A percentile compares a stretch with the other conserved stretches of the same genome.
Conservation (phyloP, 2,797 vertebrate genomes). For the Caiman crocodilus region DNA sequence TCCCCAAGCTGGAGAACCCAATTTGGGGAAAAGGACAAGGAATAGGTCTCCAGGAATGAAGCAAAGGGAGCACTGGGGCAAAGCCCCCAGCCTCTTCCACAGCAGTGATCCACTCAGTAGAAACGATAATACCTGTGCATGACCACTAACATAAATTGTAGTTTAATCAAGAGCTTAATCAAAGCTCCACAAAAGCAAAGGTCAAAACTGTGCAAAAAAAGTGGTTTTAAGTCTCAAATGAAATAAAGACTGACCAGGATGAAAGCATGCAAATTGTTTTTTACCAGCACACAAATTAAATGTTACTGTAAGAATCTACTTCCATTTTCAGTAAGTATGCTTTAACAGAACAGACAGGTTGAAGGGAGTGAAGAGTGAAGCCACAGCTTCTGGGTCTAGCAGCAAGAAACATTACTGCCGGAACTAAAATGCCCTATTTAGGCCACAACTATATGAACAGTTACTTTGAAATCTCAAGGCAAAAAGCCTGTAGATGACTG, state of each 20-base stretch:
- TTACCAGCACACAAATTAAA: neutral
- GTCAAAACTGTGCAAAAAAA: neutral
- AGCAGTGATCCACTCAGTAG: no score
- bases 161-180: neutral
- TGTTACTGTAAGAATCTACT: neutral
- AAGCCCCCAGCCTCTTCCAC: no score
- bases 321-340: no score
- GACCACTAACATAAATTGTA: no score
- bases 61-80: no score
- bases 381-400: slow-evolving; percentile 1
- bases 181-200: neutral
- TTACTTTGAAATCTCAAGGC: no score
- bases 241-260: neutral
- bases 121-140: no score
- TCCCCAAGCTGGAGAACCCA: no score
- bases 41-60: no score
- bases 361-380: neutral
- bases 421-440: neutral
- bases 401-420: neutral
- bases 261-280: neutral
- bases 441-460: neutral
- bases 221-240: neutral
- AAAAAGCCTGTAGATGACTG: no score
- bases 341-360: neutral
- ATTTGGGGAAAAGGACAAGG: no score